Percentiles rank a stretch among this genome's conserved stretches.
These are phyloP conservation scores for Platycnemis pennipes DNA, from an alignment of 2,888 invertebrate genomes.

Conservation along the genomic window DNA sequence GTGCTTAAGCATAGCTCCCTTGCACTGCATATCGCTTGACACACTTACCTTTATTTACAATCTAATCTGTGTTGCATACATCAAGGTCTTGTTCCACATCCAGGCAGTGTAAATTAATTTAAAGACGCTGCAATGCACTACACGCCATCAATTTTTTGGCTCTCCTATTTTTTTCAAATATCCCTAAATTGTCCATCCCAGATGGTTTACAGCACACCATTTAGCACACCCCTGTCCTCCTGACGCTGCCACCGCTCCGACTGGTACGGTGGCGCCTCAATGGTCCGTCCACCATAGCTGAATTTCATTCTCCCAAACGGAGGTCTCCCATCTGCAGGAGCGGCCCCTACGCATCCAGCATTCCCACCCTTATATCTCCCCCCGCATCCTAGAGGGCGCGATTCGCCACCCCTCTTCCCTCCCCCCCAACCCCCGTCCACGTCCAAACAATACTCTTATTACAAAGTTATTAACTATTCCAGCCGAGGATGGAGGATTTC, in stretches of 20 bases:
- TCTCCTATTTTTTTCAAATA: too few species aligned
- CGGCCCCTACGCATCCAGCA: background rate
- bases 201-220: constrained; percentile 17
- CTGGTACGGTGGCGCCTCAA: background rate
- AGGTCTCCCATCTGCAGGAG: background rate
- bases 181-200: too few species aligned
- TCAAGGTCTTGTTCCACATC: too few species aligned
- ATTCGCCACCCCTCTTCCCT: background rate
- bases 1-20: too few species aligned
- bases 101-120: too few species aligned
- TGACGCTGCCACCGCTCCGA: background rate
- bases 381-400: background rate
- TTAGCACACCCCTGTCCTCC: background rate
- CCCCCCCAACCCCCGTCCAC: background rate
- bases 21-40: too few species aligned
- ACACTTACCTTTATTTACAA: too few species aligned
- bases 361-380: background rate
- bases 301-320: background rate
- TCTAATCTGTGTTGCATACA: too few species aligned
- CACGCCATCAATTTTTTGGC: too few species aligned
- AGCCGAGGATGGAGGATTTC: constrained; percentile 49
- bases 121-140: too few species aligned
- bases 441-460: constrained; percentile 63
- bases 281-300: background rate
- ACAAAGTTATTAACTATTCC: constrained; percentile 66